Evolutionary conservation across 2,113 vertebrate species (phyloP), one percentile per base, ranked within the genome.

Genomic region (Mustelus asterias): DNA sequence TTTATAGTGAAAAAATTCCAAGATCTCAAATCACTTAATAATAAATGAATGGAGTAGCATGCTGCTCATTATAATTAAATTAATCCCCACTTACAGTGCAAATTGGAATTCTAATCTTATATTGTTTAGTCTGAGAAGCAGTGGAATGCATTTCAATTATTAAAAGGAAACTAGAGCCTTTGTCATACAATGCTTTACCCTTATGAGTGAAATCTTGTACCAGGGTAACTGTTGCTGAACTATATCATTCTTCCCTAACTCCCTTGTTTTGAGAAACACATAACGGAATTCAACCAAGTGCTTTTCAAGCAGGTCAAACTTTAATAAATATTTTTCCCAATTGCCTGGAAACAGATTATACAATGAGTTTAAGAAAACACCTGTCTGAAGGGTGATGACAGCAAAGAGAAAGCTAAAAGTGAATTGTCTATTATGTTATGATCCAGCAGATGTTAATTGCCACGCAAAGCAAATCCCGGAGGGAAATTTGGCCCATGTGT

Each of bases 21-120:
- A 37, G 60, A 22, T 37, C 89, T 67, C 63, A 93, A 93, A 93
- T 93, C 60, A n/a, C 13, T 89, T 89, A 89, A 89, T 60, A 29
- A 89, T 60, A 89, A 89, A 89, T 89, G 86, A 89, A 58, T 89
- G 86, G 48, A 89, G 58, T 48, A 89, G 3, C 24, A 89, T 60
- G 86, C 48, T 89, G 86, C 48, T 89, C 48, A 65, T 93, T 93
- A 93, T 93, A 93, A 93, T 93, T 93, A 65, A 93, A 93, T 93
- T 93, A 93, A 93, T 93, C 89, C 60, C 89, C 60, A n/a, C n/a
- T 93, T 65, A 65, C 89, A 41, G 60, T 22, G 89, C 65, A 65
- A 93, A 65, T 22, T 93, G 89, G 18, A 93, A n/a, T 93, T 93
- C 29, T 93, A 93, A 65, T 93, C 60, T 93, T 93, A 65, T 65